These are phyloP conservation scores for Enteromius unitaeniatus DNA, from an alignment of 2,797 vertebrate genomes.

Conservation along the genomic window DNA sequence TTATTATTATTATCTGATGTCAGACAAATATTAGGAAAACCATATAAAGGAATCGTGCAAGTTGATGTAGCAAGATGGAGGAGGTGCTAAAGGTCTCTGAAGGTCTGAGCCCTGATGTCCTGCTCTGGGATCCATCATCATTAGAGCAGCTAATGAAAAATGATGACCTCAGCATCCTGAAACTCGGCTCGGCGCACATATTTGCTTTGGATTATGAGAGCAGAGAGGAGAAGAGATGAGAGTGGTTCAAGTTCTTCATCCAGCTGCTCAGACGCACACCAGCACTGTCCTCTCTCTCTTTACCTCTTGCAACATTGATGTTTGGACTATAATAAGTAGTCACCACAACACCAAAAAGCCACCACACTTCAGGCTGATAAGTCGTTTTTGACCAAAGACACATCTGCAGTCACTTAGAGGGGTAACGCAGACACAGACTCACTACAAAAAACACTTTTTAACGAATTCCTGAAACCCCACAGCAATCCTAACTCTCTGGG, in stretches of 20 bases:
- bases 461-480: slow-evolving; percentile 57
- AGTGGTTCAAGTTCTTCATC: slow-evolving; percentile 52
- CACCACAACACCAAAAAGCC: slow-evolving; percentile 55
- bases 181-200: slow-evolving; percentile 30
- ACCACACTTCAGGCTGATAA: slow-evolving; percentile 44
- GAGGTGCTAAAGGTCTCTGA: slow-evolving; percentile 11
- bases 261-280: slow-evolving; percentile 40
- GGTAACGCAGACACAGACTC: slow-evolving; percentile 50
- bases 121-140: slow-evolving; percentile 55
- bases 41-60: background rate
- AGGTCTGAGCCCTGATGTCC: slow-evolving; percentile 23
- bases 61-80: background rate
- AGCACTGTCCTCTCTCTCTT: slow-evolving; percentile 31
- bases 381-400: slow-evolving; percentile 48
- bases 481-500: slow-evolving; percentile 52
- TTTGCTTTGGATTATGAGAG: slow-evolving; percentile 53
- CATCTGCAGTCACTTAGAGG: slow-evolving; percentile 58
- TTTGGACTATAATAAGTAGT: slow-evolving; percentile 39
- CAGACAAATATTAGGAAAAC: background rate
- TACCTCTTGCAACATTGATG: slow-evolving; percentile 39
- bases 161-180: slow-evolving; percentile 56
- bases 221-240: slow-evolving; percentile 31
- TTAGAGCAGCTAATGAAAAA: slow-evolving; percentile 56
- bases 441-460: slow-evolving; percentile 53
- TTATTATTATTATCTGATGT: background rate